Evolutionary conservation across 2,888 invertebrate species (phyloP).

Genomic region (Scelioninae gen. 1): DNA sequence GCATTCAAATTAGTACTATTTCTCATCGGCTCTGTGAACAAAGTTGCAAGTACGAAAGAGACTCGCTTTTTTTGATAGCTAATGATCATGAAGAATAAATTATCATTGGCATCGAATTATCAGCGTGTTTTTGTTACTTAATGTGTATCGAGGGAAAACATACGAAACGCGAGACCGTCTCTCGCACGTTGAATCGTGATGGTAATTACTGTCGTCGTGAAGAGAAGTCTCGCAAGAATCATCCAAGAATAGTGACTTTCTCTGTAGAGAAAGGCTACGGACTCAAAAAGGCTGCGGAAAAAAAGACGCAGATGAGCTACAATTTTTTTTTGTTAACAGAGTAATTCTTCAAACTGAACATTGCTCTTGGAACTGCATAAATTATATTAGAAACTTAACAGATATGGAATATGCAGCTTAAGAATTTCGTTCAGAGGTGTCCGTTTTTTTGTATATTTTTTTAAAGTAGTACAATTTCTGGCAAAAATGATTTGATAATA

Average conservation of each 20-base stretch:
- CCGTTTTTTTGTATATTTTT: too few relatives aligned
- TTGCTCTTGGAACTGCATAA: too few relatives aligned
- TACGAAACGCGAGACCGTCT: constrained; percentile 61
- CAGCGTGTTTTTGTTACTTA: constrained; percentile 54
- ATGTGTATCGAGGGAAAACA: constrained; percentile 68
- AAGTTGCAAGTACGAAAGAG: constrained; percentile 33
- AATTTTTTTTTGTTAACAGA: constrained; percentile 41
- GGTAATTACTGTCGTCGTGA: constrained; percentile 70
- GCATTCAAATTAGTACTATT: too few relatives aligned
- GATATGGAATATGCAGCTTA: too few relatives aligned
- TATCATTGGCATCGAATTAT: constrained; percentile 62
- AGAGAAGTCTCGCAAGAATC: constrained; percentile 62
- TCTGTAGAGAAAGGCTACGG: constrained; percentile 62
- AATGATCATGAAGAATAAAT: constrained; percentile 59
- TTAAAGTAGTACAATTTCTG: too few relatives aligned
- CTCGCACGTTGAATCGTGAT: constrained; percentile 69
- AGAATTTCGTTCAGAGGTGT: too few relatives aligned
- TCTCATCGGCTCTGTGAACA: not conserved
- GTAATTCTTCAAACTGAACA: constrained; percentile 41
- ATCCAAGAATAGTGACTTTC: constrained; percentile 61
- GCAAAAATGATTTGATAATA: too few relatives aligned
- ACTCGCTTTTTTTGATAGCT: constrained; percentile 42
- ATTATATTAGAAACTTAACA: too few relatives aligned
- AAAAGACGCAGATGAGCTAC: constrained; percentile 44
- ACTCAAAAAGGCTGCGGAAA: constrained; percentile 37